Conservation (phyloP, 1,140 invertebrate genomes). For the Drosophila takahashii region DNA sequence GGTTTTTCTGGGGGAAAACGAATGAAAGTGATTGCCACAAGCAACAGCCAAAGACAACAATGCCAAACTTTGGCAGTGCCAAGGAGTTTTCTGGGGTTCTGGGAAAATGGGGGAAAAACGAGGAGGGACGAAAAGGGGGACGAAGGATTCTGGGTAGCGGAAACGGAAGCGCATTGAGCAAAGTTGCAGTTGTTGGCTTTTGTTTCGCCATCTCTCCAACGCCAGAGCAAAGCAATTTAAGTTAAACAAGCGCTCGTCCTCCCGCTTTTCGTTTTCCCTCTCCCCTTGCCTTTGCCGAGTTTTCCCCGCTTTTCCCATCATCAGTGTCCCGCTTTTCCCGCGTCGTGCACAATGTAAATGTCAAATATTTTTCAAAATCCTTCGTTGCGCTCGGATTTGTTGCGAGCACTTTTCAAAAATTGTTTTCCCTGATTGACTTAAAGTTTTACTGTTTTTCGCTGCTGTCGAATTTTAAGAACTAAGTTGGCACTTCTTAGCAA, state of each 20-base stretch:
- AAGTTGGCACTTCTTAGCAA: constrained; percentile 12
- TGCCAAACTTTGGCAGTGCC: constrained; percentile 67
- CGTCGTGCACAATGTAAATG: constrained; percentile 57
- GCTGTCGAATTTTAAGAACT: constrained; percentile 2
- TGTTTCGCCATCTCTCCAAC: constrained; percentile 66
- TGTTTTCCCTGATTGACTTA: constrained; percentile 71
- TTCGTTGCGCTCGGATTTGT: constrained; percentile 53
- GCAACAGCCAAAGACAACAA: constrained; percentile 79
- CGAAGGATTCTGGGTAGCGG: constrained; percentile 47
- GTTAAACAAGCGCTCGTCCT: constrained; percentile 70
- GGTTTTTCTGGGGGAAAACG: constrained; percentile 55
- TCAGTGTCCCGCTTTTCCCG: constrained; percentile 16
- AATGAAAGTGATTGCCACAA: constrained; percentile 77
- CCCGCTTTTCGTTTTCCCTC: background rate
- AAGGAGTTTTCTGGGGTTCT: constrained; percentile 25
- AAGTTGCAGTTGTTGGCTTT: constrained; percentile 79
- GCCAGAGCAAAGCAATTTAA: constrained; percentile 75
- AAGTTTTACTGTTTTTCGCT: constrained; percentile 44
- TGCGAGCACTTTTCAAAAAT: constrained; percentile 66
- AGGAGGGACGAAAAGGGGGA: background rate
- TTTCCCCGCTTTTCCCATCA: background rate
- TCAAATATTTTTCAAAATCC: constrained; percentile 69
- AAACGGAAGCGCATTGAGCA: constrained; percentile 81
- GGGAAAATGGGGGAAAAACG: background rate
- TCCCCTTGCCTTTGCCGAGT: background rate